Conservation (phyloP, 1,140 invertebrate genomes). For the Sycophila sp. region DNA sequence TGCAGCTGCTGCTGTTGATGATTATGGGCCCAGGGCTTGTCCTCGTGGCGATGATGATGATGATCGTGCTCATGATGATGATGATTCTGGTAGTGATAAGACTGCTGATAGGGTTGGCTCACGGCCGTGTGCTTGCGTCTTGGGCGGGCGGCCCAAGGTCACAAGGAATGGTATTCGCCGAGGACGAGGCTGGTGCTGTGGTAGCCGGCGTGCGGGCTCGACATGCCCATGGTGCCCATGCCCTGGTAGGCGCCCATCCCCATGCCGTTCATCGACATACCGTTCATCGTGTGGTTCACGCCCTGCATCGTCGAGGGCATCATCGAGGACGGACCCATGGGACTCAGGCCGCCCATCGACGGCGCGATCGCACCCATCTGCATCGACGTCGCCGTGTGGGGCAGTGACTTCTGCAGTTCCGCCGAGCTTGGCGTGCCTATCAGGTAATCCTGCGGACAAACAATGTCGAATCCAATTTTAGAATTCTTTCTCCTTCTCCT, state of each 20-base stretch:
- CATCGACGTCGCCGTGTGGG: constrained; percentile 64
- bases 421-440: constrained; percentile 60
- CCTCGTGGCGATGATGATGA: background rate
- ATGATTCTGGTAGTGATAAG: background rate
- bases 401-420: constrained; percentile 62
- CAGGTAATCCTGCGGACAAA: constrained; percentile 58
- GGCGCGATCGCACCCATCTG: constrained; percentile 65
- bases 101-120: background rate
- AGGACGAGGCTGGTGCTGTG: constrained; percentile 61
- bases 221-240: constrained; percentile 60
- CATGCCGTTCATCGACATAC: constrained; percentile 65
- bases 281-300: constrained; percentile 61
- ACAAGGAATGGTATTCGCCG: constrained; percentile 65
- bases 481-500: no score
- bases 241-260: constrained; percentile 60
- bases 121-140: background rate
- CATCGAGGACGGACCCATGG: constrained; percentile 63
- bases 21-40: background rate
- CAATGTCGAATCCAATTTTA: no score
- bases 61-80: background rate
- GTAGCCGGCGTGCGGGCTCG: constrained; percentile 59
- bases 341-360: constrained; percentile 61
- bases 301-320: constrained; percentile 62
- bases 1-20: constrained; percentile 1
- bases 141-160: constrained; percentile 56